These are phyloP conservation scores for Chanos chanos DNA, from an alignment of 2,797 vertebrate genomes.

Conservation along the genomic window DNA sequence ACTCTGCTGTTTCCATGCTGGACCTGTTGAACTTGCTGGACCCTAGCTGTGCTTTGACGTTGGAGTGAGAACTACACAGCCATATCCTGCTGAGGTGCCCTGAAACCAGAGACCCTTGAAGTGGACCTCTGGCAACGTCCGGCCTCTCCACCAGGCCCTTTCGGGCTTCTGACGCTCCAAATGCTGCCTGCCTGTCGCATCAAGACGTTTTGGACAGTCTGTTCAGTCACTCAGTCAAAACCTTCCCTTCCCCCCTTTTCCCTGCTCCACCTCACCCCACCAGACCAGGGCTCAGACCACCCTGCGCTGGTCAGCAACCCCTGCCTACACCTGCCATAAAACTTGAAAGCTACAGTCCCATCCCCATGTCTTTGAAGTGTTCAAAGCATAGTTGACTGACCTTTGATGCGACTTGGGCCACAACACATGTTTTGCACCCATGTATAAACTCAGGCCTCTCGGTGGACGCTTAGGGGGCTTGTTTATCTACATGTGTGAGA, in stretches of 20 bases:
- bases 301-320: slow-evolving; percentile 87
- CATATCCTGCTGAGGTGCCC: slow-evolving; percentile 91
- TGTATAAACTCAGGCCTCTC: slow-evolving; percentile 74
- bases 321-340: slow-evolving; percentile 96
- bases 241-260: slow-evolving; percentile 47
- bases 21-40: slow-evolving; percentile 68
- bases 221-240: slow-evolving; percentile 55
- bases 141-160: slow-evolving; percentile 72
- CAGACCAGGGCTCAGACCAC: slow-evolving; percentile 79
- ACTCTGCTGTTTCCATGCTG: slow-evolving; percentile 41
- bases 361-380: slow-evolving; percentile 90
- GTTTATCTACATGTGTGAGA: slow-evolving; percentile 80
- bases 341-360: slow-evolving; percentile 88
- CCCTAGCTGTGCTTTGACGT: slow-evolving; percentile 67
- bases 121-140: slow-evolving; percentile 89
- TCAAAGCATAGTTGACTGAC: slow-evolving; percentile 86
- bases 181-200: slow-evolving; percentile 77
- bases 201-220: slow-evolving; percentile 73
- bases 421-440: slow-evolving; percentile 84
- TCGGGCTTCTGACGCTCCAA: slow-evolving; percentile 67
- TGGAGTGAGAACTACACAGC: slow-evolving; percentile 70
- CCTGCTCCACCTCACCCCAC: slow-evolving; percentile 49
- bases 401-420: slow-evolving; percentile 88
- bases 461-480: slow-evolving; percentile 68
- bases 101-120: slow-evolving; percentile 99